These are phyloP conservation scores for Beris chalybata DNA, from an alignment of 2,888 invertebrate genomes.

Conservation along the genomic window DNA sequence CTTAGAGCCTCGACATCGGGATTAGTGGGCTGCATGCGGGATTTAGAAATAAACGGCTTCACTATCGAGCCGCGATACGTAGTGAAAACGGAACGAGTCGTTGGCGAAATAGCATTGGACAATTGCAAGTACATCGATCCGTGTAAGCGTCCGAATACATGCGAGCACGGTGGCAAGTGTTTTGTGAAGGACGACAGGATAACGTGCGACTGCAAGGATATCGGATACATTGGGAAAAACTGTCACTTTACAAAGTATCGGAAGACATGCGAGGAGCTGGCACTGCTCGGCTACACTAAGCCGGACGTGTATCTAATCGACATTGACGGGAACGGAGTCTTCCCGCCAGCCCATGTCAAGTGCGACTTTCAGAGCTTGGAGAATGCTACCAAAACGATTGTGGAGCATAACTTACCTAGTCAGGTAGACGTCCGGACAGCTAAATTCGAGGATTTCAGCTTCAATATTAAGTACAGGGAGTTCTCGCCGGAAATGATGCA, in stretches of 20 bases:
- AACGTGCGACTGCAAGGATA: conserved; percentile 86
- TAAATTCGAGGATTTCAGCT: conserved; percentile 77
- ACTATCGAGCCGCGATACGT: conserved; percentile 79
- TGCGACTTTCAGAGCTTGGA: conserved; percentile 89
- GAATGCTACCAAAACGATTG: conserved; percentile 82
- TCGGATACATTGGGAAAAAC: conserved; percentile 90
- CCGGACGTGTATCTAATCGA: conserved; percentile 92
- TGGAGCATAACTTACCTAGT: conserved; percentile 87
- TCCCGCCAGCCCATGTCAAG: conserved; percentile 88
- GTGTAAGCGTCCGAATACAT: conserved; percentile 85
- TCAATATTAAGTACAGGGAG: conserved; percentile 84
- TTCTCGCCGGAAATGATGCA: conserved; percentile 90
- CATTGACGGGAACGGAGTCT: conserved; percentile 90
- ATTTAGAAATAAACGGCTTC: conserved; percentile 80
- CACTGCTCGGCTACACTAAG: conserved; percentile 82
- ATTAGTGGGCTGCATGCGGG: conserved; percentile 88
- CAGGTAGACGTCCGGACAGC: conserved; percentile 85
- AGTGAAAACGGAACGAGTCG: conserved; percentile 78
- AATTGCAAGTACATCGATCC: conserved; percentile 90
- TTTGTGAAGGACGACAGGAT: conserved; percentile 85
- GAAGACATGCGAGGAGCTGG: conserved; percentile 90
- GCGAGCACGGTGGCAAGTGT: conserved; percentile 90
- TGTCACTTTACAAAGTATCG: conserved; percentile 92
- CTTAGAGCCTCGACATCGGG: conserved; percentile 72
- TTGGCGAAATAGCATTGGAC: conserved; percentile 87